Conservation (phyloP, 2,888 invertebrate genomes). For the Troides helena region DNA sequence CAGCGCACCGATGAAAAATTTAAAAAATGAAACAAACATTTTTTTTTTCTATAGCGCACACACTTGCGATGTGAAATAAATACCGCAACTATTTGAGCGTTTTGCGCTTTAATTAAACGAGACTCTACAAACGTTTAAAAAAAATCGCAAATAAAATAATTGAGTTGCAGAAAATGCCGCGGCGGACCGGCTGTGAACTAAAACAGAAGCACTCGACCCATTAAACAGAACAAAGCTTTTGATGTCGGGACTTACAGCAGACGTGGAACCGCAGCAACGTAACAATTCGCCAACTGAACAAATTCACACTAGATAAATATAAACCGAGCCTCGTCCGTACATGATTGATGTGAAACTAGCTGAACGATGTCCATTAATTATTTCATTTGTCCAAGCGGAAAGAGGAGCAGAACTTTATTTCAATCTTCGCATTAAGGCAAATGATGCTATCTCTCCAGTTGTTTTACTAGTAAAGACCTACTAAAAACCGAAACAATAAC, state of each 20-base stretch:
- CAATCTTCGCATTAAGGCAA: too few species aligned
- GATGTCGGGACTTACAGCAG: constrained; percentile 16
- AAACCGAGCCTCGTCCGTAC: not conserved
- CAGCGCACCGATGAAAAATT: constrained; percentile 12
- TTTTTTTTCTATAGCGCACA: not conserved
- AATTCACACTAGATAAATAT: not conserved
- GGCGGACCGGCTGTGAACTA: constrained; percentile 14
- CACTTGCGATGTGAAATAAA: not conserved
- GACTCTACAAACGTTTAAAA: not conserved
- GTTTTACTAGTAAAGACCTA: too few species aligned
- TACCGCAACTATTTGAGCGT: not conserved
- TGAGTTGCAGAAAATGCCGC: not conserved
- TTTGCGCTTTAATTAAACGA: not conserved
- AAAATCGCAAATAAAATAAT: not conserved
- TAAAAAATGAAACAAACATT: constrained; percentile 9
- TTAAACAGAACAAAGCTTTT: constrained; percentile 26
- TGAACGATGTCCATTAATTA: too few species aligned
- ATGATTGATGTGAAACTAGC: not conserved
- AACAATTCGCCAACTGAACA: constrained; percentile 5
- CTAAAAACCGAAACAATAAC: too few species aligned
- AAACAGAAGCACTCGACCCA: constrained; percentile 25
- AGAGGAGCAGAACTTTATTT: too few species aligned
- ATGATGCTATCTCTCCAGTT: too few species aligned
- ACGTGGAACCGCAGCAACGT: constrained; percentile 5
- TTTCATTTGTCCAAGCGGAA: too few species aligned